Percentiles rank a stretch among this genome's conserved stretches.
These are phyloP conservation scores for Lepidocyrtoides sp. DNA, from an alignment of 2,888 invertebrate species.

Conservation along the genomic window DNA sequence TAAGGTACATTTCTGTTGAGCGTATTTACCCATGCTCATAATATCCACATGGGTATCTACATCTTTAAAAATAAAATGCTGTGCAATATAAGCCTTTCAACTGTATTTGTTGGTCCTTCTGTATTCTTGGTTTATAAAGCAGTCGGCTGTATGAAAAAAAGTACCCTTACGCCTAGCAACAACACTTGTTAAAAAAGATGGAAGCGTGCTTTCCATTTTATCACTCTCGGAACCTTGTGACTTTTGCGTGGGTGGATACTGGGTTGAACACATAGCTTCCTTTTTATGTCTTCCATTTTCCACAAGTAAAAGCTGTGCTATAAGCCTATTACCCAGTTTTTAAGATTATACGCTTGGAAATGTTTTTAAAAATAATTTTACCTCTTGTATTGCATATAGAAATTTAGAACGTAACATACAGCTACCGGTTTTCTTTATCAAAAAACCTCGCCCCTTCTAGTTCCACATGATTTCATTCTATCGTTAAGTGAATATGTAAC, in stretches of 20 bases:
- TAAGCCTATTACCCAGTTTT: background rate
- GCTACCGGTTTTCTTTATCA: slow-evolving; percentile 29
- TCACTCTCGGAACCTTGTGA: slow-evolving; percentile 73
- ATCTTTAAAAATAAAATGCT: background rate
- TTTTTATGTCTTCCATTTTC: slow-evolving; percentile 44
- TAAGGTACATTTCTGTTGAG: too few species aligned
- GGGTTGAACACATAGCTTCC: slow-evolving; percentile 51
- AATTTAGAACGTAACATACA: background rate
- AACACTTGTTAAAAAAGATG: slow-evolving; percentile 28
- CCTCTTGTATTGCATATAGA: background rate
- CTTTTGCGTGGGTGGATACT: slow-evolving; percentile 74
- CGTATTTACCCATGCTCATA: too few species aligned
- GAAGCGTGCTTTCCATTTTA: slow-evolving; percentile 48
- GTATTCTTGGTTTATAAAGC: background rate
- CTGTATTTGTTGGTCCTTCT: slow-evolving; percentile 18
- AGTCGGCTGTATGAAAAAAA: slow-evolving; percentile 10
- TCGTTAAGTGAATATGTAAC: slow-evolving; percentile 50
- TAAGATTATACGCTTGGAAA: background rate
- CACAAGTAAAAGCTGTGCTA: slow-evolving; percentile 20
- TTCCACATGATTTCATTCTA: slow-evolving; percentile 63
- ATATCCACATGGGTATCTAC: background rate
- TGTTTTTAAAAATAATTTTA: slow-evolving; percentile 33
- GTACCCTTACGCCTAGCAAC: slow-evolving; percentile 23
- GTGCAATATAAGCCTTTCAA: slow-evolving; percentile 29
- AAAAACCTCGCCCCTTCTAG: slow-evolving; percentile 54